Evolutionary conservation across 2,797 vertebrate species (phyloP), one percentile per base, ranked within the genome.

Genomic region (Gymnoscopelus braueri): DNA sequence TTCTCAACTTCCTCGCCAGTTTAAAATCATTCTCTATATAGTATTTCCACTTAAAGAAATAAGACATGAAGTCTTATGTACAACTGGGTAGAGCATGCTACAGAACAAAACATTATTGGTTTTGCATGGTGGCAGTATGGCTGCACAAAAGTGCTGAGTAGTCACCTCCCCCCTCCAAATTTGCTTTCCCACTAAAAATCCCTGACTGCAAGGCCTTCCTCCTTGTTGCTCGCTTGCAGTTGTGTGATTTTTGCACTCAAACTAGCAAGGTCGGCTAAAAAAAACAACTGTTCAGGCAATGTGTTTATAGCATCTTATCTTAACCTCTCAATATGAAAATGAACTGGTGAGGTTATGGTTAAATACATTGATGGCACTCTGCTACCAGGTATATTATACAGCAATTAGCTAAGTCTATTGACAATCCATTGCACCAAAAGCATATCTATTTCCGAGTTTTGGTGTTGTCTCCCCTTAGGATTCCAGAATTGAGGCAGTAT

Each of bases 201-300:
- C 51, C 63, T 74, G 75, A 67, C 79, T 78, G 71, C 69, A 26
- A 83, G 79, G 82, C 78, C 67, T 86, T 81, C 79, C 71, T 79
- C 64, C 50, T 50, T 71, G 74, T 74, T 78, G 74, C 67, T 74
- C 74, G 26, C 75, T 72, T 64, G 64, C 77, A 69, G 81, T 77
- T 72, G 62, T 75, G 68, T 73, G 65, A 65, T 63, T 44, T 67
- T 53, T 15, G 74, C 71, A 71, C 75, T 82, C 77, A n/a, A 79
- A 71, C 65, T 72, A 73, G 69, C 72, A 63, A 64, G 56, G 77
- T 84, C 79, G 76, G 71, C 71, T 52, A 60, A 71, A 63, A 78
- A 67, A 8, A 44, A 29, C 2, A 29, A 29, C 26, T 29, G 32
- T 35, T 35, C 60, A 67, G 75, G 57, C 11, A 52, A 74, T 56